Evolutionary conservation across 2,113 vertebrate genomes (phyloP), one percentile per base, ranked within the genome.

Genomic region (Struthio camelus): DNA sequence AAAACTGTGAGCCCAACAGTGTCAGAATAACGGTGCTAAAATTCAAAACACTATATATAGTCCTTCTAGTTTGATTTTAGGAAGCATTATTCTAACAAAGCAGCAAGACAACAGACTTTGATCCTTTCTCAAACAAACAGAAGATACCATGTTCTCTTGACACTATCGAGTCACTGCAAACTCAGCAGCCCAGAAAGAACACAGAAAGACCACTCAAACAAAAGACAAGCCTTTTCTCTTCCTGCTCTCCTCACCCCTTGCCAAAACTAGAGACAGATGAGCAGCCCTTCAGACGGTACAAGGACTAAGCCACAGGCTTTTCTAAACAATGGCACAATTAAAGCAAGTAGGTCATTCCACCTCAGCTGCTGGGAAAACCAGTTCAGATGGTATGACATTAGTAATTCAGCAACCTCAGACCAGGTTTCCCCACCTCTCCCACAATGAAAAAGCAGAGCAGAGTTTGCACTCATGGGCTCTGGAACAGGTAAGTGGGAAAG

Each of bases 221-320:
- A 42, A 42, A 70, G 27, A 59, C 23, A 56, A 64, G 58, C 4
- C 40, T 79, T 32, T 54, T 9, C 40, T 48, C 38, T 51, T 36
- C 56, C 46, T 78, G 22, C 34, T 32, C 4, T 6, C 2, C 36
- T 64, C 17, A 15, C 56, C 30, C 71, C 40, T 28, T 16, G 11
- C 23, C 44, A 85, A 56, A 48, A 48, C 4, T 15, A 0, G 0
- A 42, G 85, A 24, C 6, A 30, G 50, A 53, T 0, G 9, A 91
- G 80, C 38, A 65, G 27, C 38, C 54, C 40, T 13, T 2, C 18
- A 46, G 64, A 6, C 6, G 44, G 61, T 51, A 23, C 46, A 2
- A 65, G n/a, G 11, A 58, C 59, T 7, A 28, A 75, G 40, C 46
- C 80, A 53, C 0, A 1, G 50, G 75, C 40, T 81, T 53, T 56